These are phyloP conservation scores for Chelmon rostratus DNA, from an alignment of 2,797 vertebrate species.

Conservation along the genomic window DNA sequence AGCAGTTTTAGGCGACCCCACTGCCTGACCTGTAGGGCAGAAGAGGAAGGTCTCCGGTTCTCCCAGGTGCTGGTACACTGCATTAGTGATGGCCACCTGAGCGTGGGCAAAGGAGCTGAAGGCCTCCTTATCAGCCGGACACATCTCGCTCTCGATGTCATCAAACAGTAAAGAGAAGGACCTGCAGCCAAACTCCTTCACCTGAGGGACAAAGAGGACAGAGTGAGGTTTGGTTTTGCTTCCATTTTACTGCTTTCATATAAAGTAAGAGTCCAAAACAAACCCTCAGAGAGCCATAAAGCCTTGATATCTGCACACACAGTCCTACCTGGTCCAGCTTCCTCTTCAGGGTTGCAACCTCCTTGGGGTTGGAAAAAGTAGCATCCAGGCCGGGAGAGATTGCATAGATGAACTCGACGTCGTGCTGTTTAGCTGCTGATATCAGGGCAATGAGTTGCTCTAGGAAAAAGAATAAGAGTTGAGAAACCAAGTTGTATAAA, in stretches of 20 bases:
- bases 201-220: conserved; percentile 78
- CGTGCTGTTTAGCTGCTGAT: conserved; percentile 91
- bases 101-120: conserved; percentile 97
- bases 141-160: conserved; percentile 98
- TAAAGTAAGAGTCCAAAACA: too few species aligned
- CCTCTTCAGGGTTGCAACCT: conserved; percentile 92
- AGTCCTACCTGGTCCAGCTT: conserved; percentile 94
- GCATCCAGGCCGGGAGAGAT: conserved; percentile 98
- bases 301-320: conserved; percentile 26
- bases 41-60: conserved; percentile 95
- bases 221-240: neutral
- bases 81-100: conserved; percentile 94
- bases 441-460: conserved; percentile 94
- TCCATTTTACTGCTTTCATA: too few species aligned
- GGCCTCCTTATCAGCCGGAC: conserved; percentile 94
- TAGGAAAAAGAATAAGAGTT: conserved; percentile 70
- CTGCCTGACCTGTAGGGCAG: conserved; percentile 94
- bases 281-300: too few species aligned
- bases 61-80: conserved; percentile 93
- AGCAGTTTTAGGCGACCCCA: neutral
- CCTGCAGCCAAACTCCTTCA: conserved; percentile 94
- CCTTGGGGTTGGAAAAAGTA: conserved; percentile 97
- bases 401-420: conserved; percentile 96
- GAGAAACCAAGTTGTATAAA: neutral
- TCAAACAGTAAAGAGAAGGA: conserved; percentile 98